Evolutionary conservation across 2,113 vertebrate genomes (phyloP).

Genomic region (Stercorarius parasiticus): DNA sequence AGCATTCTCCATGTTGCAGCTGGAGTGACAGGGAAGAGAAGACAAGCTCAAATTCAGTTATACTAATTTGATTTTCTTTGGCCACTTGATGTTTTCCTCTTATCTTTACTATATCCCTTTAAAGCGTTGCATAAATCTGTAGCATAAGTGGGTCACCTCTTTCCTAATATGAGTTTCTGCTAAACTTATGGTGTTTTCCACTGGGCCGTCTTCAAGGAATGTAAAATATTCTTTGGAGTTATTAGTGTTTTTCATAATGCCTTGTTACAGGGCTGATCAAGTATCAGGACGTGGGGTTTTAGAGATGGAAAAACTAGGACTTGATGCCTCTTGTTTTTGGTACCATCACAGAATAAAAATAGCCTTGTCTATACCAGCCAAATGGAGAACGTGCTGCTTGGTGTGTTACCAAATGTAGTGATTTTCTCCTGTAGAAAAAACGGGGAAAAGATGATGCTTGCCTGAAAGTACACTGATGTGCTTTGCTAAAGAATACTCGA

Average conservation of each 20-base stretch:
- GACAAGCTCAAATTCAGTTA: background rate
- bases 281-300: background rate
- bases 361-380: accelerated
- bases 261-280: background rate
- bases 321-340: background rate
- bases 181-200: background rate
- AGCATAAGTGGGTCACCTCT: background rate
- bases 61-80: constrained; percentile 1
- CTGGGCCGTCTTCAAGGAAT: background rate
- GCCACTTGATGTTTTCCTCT: background rate
- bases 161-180: background rate
- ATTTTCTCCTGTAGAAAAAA: background rate
- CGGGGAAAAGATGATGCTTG: background rate
- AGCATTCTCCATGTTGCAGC: background rate
- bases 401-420: background rate
- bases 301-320: background rate
- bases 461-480: background rate
- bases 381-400: background rate
- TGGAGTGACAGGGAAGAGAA: background rate
- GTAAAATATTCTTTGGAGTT: background rate
- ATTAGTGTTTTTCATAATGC: background rate
- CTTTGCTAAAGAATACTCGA: background rate
- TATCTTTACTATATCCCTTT: background rate
- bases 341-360: background rate
- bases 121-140: background rate